These are phyloP conservation scores for Conistra vaccinii DNA, from an alignment of 2,888 invertebrate species.

Conservation along the genomic window DNA sequence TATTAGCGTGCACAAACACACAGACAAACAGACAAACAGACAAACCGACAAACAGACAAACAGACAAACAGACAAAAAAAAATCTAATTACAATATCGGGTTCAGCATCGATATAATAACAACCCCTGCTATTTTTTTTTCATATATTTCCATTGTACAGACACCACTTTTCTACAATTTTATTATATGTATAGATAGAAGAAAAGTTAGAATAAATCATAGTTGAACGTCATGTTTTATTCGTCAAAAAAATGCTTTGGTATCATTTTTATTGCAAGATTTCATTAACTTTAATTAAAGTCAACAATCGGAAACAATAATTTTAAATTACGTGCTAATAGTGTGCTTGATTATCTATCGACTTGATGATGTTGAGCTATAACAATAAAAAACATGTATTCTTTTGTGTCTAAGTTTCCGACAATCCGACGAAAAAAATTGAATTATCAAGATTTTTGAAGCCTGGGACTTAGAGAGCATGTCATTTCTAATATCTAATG, in stretches of 20 bases:
- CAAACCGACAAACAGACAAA: no score
- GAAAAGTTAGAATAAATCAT: constrained; percentile 9
- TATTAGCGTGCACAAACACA: no score
- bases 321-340: not conserved
- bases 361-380: not conserved
- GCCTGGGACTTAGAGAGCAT: not conserved
- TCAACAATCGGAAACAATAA: not conserved
- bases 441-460: not conserved
- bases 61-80: no score
- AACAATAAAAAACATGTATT: not conserved
- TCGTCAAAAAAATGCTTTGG: not conserved
- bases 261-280: not conserved
- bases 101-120: no score
- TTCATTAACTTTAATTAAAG: constrained; percentile 1
- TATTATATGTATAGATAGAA: no score
- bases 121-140: no score
- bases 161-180: no score
- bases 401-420: not conserved
- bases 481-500: not conserved
- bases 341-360: not conserved
- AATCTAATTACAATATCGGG: no score
- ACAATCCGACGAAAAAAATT: not conserved
- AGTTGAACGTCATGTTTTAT: not conserved
- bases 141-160: no score
- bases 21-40: no score